Base-by-base conservation (phyloP, 2,113 vertebrate genomes). In the Lepisosteus osseus region DNA sequence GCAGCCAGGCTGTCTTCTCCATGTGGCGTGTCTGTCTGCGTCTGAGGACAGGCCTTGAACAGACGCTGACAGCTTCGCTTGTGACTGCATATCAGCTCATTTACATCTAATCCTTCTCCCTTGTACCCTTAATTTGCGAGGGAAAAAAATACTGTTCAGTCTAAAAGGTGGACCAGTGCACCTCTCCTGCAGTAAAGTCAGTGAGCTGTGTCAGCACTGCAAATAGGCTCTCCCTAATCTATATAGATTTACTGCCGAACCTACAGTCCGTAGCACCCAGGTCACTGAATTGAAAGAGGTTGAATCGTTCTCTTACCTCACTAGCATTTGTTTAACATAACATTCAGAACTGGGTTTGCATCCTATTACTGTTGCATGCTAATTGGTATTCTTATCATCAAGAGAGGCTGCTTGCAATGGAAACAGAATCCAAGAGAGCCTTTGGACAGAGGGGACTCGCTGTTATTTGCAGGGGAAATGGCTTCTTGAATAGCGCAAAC, bases 281-380 rank as follows among this genome's bases (percentile, higher is more conserved):
- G 84, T 80, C 78, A 78, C 76, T 72, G 65, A 68, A 61, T 67
- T 7, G 45, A 68, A 29, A 68, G 67, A 11, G 14, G 61, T 3
- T 43, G 44, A 67, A 62, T 55, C 57, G 17, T 17, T 11, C 41
- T 40, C 65, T 56, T 61, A 74, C 40, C 59, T 55, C 63, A 42
- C 59, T 47, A 67, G 66, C 40, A 41, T 65, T 63, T 47, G 29
- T 61, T 73, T 17, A 68, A 17, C 65, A 61, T 41, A 67, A 72
- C 68, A 67, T 78, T 85, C 80, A 82, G 79, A 84, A 78, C 80
- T 74, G 8, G 77, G 76, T 73, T 72, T 45, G 67, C 76, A 78
- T 85, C 74, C 72, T 54, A 56, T 84, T 86, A 77, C 84, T 83
- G 89, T 86, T 82, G 82, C 86, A 87, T 90, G 87, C 82, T 91